These are phyloP conservation scores for Cyanoramphus novaezelandiae DNA, from an alignment of 2,113 vertebrate genomes.

Conservation along the genomic window DNA sequence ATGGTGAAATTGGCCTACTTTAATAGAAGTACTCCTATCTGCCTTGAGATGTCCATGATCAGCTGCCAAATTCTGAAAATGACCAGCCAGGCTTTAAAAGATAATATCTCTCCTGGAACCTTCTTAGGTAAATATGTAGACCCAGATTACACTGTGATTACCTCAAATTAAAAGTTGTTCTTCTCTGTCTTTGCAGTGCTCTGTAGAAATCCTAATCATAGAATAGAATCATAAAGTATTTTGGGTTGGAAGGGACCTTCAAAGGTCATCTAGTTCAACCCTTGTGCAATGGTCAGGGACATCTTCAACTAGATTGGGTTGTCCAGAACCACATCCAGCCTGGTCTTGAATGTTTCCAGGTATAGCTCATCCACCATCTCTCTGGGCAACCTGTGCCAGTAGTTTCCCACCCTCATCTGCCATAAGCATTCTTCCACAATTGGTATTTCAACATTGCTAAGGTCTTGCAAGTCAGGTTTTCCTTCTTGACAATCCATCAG, in stretches of 20 bases:
- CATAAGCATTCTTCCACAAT: fast-evolving
- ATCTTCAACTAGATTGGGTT: background rate
- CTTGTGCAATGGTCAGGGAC: background rate
- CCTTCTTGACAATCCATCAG: background rate
- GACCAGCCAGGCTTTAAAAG: background rate
- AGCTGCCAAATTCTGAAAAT: background rate
- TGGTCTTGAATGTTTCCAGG: background rate
- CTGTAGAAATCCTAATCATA: background rate
- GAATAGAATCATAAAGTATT: background rate
- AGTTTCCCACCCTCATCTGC: background rate
- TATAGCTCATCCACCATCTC: background rate
- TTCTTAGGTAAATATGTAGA: background rate
- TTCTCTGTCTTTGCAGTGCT: background rate
- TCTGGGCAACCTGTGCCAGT: background rate
- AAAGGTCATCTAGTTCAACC: background rate
- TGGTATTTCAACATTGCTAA: background rate
- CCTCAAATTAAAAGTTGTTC: background rate
- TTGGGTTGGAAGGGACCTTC: background rate
- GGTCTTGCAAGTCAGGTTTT: background rate
- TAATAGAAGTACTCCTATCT: background rate
- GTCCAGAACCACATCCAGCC: background rate
- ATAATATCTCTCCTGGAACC: background rate
- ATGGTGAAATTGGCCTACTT: background rate
- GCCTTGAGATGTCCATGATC: background rate
- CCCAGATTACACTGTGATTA: background rate